A percentile compares a stretch with the other conserved stretches of the same genome.
These are phyloP conservation scores for Lumbricus terrestris DNA, from an alignment of 2,888 invertebrate species.

Conservation along the genomic window DNA sequence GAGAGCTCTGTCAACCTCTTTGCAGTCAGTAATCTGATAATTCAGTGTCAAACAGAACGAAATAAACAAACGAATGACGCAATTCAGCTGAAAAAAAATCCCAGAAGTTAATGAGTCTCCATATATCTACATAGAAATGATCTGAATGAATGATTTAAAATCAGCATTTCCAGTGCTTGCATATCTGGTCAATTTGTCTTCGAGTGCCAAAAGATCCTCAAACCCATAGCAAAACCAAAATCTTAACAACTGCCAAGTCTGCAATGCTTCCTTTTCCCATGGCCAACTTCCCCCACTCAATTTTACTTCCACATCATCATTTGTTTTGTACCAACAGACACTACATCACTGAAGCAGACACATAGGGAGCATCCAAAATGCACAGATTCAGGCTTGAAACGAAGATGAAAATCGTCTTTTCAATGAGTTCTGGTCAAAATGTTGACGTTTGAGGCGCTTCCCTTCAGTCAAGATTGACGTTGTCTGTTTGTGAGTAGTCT, in stretches of 20 bases:
- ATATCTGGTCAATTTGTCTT: not conserved
- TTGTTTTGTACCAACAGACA: not conserved
- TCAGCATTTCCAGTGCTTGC: not conserved
- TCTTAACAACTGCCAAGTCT: not conserved
- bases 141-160: not conserved
- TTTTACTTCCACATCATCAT: not conserved
- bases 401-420: not conserved
- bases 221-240: not conserved
- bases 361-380: not conserved
- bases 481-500: not conserved
- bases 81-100: not conserved
- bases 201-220: not conserved
- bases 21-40: not conserved
- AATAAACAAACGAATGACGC: not conserved
- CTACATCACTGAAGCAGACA: not conserved
- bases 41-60: not conserved
- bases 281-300: not conserved
- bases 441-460: not conserved
- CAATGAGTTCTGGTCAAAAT: not conserved
- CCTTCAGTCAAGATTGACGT: not conserved
- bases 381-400: not conserved
- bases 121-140: too few species aligned
- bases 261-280: not conserved
- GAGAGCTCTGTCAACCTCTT: not conserved
- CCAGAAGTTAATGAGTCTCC: too few species aligned